Evolutionary conservation across 2,888 invertebrate genomes (phyloP), one percentile per base, ranked within the genome.

Genomic region (Pinctada fucata): DNA sequence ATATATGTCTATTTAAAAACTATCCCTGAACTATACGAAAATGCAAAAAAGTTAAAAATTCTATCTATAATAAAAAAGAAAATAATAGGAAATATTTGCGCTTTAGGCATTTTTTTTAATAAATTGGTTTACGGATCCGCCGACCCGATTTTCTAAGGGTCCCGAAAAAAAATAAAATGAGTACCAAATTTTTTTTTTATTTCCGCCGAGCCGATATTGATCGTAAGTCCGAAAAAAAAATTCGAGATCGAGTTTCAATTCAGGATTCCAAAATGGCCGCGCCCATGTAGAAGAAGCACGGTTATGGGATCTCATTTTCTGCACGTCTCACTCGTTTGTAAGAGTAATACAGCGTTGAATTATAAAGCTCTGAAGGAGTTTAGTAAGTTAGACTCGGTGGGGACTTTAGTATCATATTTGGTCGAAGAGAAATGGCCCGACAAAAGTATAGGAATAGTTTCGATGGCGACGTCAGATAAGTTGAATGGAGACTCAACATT

Each of bases 101-200:
- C n/a, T 66, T 16, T 16, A 66, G 66, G 16, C 66, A 66, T 16
- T 16, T n/a, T 66, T 58, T 58, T 58, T 10, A 58, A 58, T 58
- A 58, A 58, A 58, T 58, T 58, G 58, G 70, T 70, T 70, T 50
- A 70, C 70, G 70, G 49, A 49, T 70, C 50, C 50, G 70, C 16
- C 50, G 70, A 70, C 70, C 70, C 70, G 8, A 70, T 70, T 70
- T 70, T 70, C 50, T 45, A 47, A 47, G 48, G 16, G 47, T 70
- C 49, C 8, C 48, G 70, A 49, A 49, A 49, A 49, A n/a, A 70
- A 49, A 70, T 31, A 70, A 70, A 6, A 52, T 52, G 58, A 52
- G 58, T 5, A 8, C 58, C 58, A 8, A 52, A 52, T n/a, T n/a
- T 10, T 52, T 52, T 52, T 52, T 52, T 52, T 52, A 52, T 52